Evolutionary conservation across 2,113 vertebrate genomes (phyloP), one percentile per base, ranked within the genome.

Genomic region (Corythoichthys haematopterus): DNA sequence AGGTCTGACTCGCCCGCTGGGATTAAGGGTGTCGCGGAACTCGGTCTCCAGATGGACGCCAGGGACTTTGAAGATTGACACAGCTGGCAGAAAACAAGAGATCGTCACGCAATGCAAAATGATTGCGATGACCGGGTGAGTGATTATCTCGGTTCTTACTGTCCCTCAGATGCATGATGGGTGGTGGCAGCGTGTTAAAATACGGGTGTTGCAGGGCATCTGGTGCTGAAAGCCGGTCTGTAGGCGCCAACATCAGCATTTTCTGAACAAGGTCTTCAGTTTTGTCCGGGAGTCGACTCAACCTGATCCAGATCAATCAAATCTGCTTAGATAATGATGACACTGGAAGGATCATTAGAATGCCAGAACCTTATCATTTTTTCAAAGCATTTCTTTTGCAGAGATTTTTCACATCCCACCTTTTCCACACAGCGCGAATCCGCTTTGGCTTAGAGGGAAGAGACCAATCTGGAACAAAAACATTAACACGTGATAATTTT

Each of bases 51-150:
- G 82, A 59, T 76, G 85, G 65, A 94, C 85, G 36, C 93, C 94
- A 2, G 95, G 92, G 69, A 96, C 93, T 60, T 91, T 93, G 74
- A 97, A 94, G 82, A 94, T 84, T 60, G 94, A 95, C 74, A 93
- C 88, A 0, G 87, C 95, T 95, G 83, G 13, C 20, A 66, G 63
- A 20, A 47, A 14, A 69, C 6, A 68, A 6, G 6, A 33, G 28
- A 43, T 38, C 38, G 52, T 45, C 20, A 33, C 10, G 43, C 2
- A 10, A 62, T 62, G 20, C 2, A 2, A 33, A 46, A 46, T 14
- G 60, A 62, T 33, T 9, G 11, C 11, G 10, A 36, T 2, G n/a
- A 48, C 8, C 35, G 37, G 3, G 36, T 52, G 16, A 7, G 6
- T 28, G 13, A 65, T 10, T 13, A 1, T 36, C 10, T 20, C 2